Base-by-base conservation (phyloP, 2,113 vertebrate genomes). In the Callospermophilus lateralis region DNA sequence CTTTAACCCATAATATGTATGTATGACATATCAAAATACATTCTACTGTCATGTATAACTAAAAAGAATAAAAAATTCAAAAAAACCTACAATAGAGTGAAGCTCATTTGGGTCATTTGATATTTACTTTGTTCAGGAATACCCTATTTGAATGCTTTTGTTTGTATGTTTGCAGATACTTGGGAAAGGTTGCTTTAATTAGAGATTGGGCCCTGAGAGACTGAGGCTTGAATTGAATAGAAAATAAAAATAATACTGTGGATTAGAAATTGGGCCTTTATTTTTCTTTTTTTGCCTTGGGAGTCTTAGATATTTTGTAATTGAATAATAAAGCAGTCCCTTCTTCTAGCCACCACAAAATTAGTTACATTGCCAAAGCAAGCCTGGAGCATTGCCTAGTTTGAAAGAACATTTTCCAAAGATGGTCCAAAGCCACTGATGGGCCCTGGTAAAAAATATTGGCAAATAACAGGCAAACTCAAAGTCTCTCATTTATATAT, bases 171-270 rank as follows among this genome's bases (percentile, higher is more conserved):
- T 87, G 45, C 19, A 78, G n/a, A 17, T 76, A 73, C 89, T 93
- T 81, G 85, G 30, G 67, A 65, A 95, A 51, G 76, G 28, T 74
- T 88, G 11, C 93, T 96, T 96, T 92, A 89, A 93, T 72, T 91
- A 78, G 84, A 93, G 30, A 39, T 58, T 80, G n/a, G n/a, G 74
- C 72, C 58, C 58, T 80, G 84, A 92, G 78, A 97, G 83, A 97
- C 58, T 76, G 45, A 87, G 68, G 42, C 76, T 86, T 80, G 61
- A 90, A 90, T 74, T 93, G 26, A 95, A 92, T 74, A 90, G 55
- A 95, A 97, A 94, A 73, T 92, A 88, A 94, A 95, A 95, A 76
- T 80, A 80, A 74, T 84, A 67, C 7, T 96, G 19, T n/a, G 88
- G 19, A 73, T 88, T 95, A 63, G 67, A 79, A 93, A 78, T 76